Evolutionary conservation across 1,140 invertebrate genomes (phyloP).

Genomic region (Dendrolimus kikuchii): DNA sequence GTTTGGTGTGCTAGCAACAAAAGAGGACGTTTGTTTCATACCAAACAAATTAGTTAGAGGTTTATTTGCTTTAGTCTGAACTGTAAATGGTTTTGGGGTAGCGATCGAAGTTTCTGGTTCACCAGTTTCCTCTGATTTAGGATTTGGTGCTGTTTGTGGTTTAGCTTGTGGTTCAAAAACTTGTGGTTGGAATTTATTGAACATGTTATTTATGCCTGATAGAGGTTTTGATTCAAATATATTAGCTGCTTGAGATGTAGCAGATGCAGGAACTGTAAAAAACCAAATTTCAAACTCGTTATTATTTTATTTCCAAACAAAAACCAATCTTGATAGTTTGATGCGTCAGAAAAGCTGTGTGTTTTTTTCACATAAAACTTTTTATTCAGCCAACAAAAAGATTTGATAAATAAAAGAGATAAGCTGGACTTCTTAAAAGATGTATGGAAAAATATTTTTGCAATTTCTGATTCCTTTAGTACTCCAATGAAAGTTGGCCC

Average conservation of each 20-base stretch:
- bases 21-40: conserved; percentile 16
- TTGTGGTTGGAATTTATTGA: conserved; percentile 24
- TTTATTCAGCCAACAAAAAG: no score
- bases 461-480: no score
- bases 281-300: conserved; percentile 6
- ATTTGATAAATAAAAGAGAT: no score
- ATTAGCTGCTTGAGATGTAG: conserved; percentile 8
- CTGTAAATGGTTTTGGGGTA: conserved; percentile 17
- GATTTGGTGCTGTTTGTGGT: conserved; percentile 8
- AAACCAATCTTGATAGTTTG: no score
- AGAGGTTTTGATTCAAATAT: conserved; percentile 26
- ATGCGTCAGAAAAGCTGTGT: no score
- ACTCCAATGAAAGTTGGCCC: no score
- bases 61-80: conserved; percentile 29
- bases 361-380: no score
- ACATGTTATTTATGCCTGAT: conserved; percentile 25
- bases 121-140: conserved; percentile 40
- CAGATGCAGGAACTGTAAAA: conserved; percentile 5
- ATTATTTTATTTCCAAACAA: no score
- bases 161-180: conserved; percentile 15
- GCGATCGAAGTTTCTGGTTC: conserved; percentile 27
- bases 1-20: conserved; percentile 19
- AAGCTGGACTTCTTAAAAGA: no score
- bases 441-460: no score
- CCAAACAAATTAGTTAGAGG: conserved; percentile 31